Percentiles rank a stretch among this genome's conserved stretches.
phyloP scores from a whole-genome alignment of 2,113 vertebrate species.

The Ameiurus melas region DNA sequence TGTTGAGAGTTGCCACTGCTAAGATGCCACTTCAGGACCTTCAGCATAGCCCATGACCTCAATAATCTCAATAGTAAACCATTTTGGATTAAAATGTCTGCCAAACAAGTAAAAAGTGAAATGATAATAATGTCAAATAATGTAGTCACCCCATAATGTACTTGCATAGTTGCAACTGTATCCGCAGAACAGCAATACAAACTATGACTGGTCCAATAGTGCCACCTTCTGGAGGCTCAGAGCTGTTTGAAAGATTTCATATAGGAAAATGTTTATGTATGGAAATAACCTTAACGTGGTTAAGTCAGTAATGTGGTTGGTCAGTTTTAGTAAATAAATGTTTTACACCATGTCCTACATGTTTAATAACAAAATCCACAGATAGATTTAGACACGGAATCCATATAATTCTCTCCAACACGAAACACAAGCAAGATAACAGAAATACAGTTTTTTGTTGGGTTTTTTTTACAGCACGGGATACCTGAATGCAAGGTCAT shows the following conservation, averaged over 20 bases:
- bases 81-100: background rate
- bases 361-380: background rate
- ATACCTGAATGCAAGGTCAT: slow-evolving; percentile 27
- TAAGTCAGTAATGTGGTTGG: background rate
- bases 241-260: background rate
- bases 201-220: background rate
- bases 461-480: slow-evolving; percentile 28
- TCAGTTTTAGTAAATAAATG: background rate
- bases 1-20: background rate
- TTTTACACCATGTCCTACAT: background rate
- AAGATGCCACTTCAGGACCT: background rate
- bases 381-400: slow-evolving; percentile 10
- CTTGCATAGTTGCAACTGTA: background rate
- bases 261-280: background rate
- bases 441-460: slow-evolving; percentile 17
- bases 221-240: slow-evolving; percentile 34
- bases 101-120: background rate
- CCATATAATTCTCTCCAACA: slow-evolving; percentile 38
- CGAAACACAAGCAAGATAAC: slow-evolving; percentile 46
- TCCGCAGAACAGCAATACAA: background rate
- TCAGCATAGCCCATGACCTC: background rate
- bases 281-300: too few relatives aligned
- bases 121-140: background rate
- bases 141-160: background rate
- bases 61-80: background rate